Base-by-base conservation (phyloP, 2,113 vertebrate species). In the Hepsetus odoe region DNA sequence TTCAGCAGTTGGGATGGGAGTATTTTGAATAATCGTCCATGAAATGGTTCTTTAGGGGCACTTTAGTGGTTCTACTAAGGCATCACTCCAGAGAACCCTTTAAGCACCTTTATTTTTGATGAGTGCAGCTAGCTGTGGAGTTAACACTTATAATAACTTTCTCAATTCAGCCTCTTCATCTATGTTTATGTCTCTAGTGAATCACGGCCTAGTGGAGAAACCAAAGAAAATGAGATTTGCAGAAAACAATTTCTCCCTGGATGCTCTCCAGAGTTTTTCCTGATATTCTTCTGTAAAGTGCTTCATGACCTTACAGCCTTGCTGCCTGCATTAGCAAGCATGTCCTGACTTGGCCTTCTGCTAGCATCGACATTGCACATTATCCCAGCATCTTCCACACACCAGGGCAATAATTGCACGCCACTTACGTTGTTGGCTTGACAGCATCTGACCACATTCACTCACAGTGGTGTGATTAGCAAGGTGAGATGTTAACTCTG, bases 401-500 rank as follows among this genome's bases (percentile, higher is more conserved):
- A 18, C 68, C 55, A 73, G 66, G 79, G 68, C 77, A 73, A 72
- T 69, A 68, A 79, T 76, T 80, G 82, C 74, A 44, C 16, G 55
- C 14, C 69, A 66, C 74, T 83, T 80, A 83, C 77, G 68, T 79
- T 80, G 77, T 80, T 83, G 77, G 74, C 62, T 62, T 77, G 82
- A 80, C 82, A 80, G 82, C 77, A 80, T 72, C 77, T 83, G 82
- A 77, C 82, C 64, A 33, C 77, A 46, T 80, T 80, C n/a, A 49
- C 73, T 66, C 80, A 75, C 74, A 71, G 71, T 58, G 51, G 69
- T 72, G 35, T 79, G 80, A 80, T 80, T 80, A 82, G 69, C 64
- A 66, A 80, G 83, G 83, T 85, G 77, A 85, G 81, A 82, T 82
- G 75, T 79, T 80, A 82, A 82, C 80, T 82, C 74, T 14, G 18